Evolutionary conservation across 1,140 invertebrate genomes (phyloP).

Genomic region (Steinernema feltiae): DNA sequence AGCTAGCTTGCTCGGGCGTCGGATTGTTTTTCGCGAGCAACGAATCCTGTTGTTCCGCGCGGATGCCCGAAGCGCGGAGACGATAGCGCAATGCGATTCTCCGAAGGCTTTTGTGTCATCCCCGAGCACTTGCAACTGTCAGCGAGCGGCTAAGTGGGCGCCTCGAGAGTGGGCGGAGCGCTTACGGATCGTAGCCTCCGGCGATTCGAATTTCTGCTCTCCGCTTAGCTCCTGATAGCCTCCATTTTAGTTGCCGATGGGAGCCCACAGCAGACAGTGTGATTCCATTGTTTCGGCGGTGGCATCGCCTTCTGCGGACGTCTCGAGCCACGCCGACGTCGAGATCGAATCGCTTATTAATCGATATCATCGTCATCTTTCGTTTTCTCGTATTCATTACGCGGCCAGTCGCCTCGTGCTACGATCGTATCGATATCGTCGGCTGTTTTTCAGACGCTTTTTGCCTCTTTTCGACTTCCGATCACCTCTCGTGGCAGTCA

Average conservation of each 20-base stretch:
- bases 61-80: too few species aligned
- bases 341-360: constrained; percentile 14
- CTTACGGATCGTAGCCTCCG: neutral
- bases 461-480: constrained; percentile 9
- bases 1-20: neutral
- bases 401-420: constrained; percentile 1
- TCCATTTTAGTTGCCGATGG: too few species aligned
- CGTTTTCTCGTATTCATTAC: neutral
- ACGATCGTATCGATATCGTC: constrained; percentile 9
- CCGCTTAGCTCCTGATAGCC: neutral
- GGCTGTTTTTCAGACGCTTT: constrained; percentile 2
- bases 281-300: too few species aligned
- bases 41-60: constrained; percentile 9
- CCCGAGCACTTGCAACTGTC: neutral
- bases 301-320: too few species aligned
- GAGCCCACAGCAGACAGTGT: too few species aligned
- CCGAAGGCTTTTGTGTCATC: neutral
- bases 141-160: neutral
- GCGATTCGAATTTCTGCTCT: neutral
- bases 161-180: constrained; percentile 5
- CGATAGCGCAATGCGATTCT: too few species aligned
- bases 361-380: neutral
- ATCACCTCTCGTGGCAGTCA: neutral
- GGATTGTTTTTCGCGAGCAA: neutral
- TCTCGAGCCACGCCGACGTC: neutral